These are phyloP conservation scores for Conger conger DNA, from an alignment of 2,113 vertebrate genomes.

Conservation along the genomic window DNA sequence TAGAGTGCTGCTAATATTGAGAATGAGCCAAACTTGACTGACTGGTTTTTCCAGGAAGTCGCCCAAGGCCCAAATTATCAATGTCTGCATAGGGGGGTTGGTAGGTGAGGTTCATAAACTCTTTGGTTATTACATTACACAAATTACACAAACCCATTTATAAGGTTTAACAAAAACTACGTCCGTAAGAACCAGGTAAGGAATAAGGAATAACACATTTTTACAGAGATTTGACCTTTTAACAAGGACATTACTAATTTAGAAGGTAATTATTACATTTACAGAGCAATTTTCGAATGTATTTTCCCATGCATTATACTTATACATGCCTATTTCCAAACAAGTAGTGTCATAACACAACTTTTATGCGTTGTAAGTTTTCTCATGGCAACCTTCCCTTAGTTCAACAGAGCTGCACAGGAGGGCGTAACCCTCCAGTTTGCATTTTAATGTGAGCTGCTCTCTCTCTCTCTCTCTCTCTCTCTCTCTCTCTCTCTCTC, in stretches of 20 bases:
- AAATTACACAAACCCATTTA: background rate
- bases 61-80: conserved; percentile 24
- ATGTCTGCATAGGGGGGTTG: conserved; percentile 1
- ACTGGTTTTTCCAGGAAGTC: conserved; percentile 50
- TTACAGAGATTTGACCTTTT: background rate
- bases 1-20: conserved; percentile 49
- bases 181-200: background rate
- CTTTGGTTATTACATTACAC: background rate
- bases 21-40: conserved; percentile 43
- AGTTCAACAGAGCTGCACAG: background rate
- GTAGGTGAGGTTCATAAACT: background rate
- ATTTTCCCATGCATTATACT: background rate
- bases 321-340: background rate
- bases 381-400: background rate
- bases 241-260: background rate
- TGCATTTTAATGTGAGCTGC: conserved; percentile 42
- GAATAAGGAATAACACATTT: background rate
- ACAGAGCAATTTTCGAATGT: background rate
- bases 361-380: background rate
- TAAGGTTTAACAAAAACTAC: background rate
- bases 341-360: background rate
- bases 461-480: background rate
- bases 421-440: conserved; percentile 14
- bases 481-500: background rate
- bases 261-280: background rate